These are phyloP conservation scores for Rhabdornis inornatus DNA, from an alignment of 2,113 vertebrate genomes.

Conservation along the genomic window DNA sequence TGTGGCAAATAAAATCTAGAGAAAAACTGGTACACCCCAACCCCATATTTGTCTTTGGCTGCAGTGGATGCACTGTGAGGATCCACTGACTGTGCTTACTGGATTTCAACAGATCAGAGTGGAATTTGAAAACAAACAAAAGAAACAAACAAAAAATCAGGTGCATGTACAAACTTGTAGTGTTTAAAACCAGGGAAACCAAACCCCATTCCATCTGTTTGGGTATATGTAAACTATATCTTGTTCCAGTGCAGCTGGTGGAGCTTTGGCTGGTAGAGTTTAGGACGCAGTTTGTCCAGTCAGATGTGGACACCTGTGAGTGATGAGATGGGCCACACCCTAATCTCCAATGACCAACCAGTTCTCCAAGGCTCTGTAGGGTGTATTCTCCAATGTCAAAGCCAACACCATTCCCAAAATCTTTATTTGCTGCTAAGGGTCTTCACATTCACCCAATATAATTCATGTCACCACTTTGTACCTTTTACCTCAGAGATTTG, in stretches of 20 bases:
- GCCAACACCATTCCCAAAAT: background rate
- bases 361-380: background rate
- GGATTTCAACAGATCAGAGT: background rate
- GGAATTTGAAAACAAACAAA: background rate
- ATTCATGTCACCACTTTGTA: background rate
- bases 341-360: background rate
- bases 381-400: rapidly evolving
- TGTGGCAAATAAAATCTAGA: background rate
- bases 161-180: background rate
- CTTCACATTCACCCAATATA: background rate
- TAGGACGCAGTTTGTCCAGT: background rate
- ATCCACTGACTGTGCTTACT: background rate
- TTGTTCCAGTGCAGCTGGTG: background rate
- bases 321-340: background rate
- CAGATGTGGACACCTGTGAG: background rate
- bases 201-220: background rate
- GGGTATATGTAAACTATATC: background rate
- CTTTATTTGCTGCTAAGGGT: background rate
- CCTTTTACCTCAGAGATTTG: background rate
- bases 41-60: background rate
- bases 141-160: background rate
- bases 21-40: background rate
- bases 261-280: background rate
- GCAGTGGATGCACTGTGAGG: background rate
- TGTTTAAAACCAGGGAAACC: background rate